Evolutionary conservation across 2,797 vertebrate genomes (phyloP), one percentile per base, ranked within the genome.

Genomic region (Alcedo atthis): DNA sequence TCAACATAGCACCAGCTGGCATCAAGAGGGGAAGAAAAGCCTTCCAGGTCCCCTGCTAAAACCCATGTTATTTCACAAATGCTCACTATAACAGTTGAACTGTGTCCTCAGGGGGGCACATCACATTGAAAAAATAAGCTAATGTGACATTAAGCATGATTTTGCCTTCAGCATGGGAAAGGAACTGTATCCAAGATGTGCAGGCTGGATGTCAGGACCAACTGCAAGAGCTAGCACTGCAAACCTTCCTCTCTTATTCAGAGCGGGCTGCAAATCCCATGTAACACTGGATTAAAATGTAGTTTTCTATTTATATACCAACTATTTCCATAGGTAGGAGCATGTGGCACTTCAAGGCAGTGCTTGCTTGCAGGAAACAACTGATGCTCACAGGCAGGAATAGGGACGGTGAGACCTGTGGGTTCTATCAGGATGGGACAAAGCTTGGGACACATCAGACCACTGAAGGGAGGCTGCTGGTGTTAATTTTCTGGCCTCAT

Each of bases 291-390:
- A 30, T 32, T 61, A n/a, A 85, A 85, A 42, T 2, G 2, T 6
- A 45, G 1, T 67, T 63, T 67, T 22, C 19, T 78, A 67, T 46
- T n/a, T 6, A 22, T 15, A 49, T 9, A 17, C 20, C 12, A 40
- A 7, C 11, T 0, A 0, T 15, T 48, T 43, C 55, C n/a, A 28
- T 0, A 9, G 33, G 12, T 13, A 18, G 7, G 17, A 37, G 15
- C 25, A n/a, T 0, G 0, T 5, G 22, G 11, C 5, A 49, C 28
- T 64, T 26, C n/a, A 28, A 37, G 22, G 32, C 73, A 51, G n/a
- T 4, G 18, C 43, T 69, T 25, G 30, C 12, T 49, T 14, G 2
- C 53, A 10, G 71, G n/a, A 57, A 71, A 35, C 15, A 7, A 8
- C 54, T 55, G 54, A 32, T 21, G 54, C n/a, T 55, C 55, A 57